phyloP scores from a whole-genome alignment of 2,888 invertebrate species.

The Frankliniella intonsa region DNA sequence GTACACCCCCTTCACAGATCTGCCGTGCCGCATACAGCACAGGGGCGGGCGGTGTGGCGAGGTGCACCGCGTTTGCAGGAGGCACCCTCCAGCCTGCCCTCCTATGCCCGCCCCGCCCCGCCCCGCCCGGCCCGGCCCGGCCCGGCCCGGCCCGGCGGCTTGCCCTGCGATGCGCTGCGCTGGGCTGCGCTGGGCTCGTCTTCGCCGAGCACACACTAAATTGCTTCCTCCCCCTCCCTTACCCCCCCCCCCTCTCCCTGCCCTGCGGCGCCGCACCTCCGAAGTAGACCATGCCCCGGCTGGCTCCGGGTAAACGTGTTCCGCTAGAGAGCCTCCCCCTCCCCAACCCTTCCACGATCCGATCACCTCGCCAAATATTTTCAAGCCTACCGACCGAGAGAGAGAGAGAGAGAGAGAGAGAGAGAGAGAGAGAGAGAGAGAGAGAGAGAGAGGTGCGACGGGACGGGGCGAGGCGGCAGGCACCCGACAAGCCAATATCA shows the following conservation, averaged over 20 bases:
- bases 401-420: too few species aligned
- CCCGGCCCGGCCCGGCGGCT: not conserved
- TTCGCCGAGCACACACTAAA: conserved; percentile 9
- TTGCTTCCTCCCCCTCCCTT: not conserved
- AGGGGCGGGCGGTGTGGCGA: too few species aligned
- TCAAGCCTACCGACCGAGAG: not conserved
- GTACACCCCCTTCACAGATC: too few species aligned
- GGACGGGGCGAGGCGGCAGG: not conserved
- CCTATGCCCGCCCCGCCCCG: not conserved
- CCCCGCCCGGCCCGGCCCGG: not conserved
- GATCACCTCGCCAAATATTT: conserved; percentile 20
- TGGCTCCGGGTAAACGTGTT: conserved; percentile 14
- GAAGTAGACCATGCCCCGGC: not conserved
- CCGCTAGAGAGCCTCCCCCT: not conserved
- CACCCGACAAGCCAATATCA: not conserved
- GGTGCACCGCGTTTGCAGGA: too few species aligned
- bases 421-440: too few species aligned
- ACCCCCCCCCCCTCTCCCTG: not conserved
- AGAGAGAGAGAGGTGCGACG: not conserved
- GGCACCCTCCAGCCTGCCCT: too few species aligned
- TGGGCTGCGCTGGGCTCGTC: not conserved
- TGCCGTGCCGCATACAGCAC: too few species aligned
- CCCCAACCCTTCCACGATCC: not conserved
- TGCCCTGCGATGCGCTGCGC: not conserved
- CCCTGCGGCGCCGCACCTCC: not conserved